These are phyloP conservation scores for Drosophila carrolli DNA, from an alignment of 1,140 invertebrate genomes.

Conservation along the genomic window DNA sequence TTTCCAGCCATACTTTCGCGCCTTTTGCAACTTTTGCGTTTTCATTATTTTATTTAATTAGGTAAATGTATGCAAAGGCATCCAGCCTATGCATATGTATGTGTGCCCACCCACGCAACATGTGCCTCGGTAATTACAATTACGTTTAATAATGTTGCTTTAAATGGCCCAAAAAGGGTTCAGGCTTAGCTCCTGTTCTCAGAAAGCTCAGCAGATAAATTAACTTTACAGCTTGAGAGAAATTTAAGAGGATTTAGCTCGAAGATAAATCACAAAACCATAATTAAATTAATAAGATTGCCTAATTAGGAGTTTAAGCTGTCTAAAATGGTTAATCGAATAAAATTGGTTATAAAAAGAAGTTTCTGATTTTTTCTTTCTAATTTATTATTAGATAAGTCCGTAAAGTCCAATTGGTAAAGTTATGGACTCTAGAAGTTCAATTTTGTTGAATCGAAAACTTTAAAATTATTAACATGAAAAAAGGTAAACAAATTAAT, in stretches of 20 bases:
- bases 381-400: too few species aligned
- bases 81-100: constrained; percentile 20
- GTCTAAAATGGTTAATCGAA: background rate
- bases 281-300: background rate
- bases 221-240: constrained; percentile 1
- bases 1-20: constrained; percentile 54
- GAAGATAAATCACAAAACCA: constrained; percentile 3
- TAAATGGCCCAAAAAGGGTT: constrained; percentile 24
- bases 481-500: too few species aligned
- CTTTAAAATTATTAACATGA: too few species aligned
- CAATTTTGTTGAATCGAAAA: too few species aligned
- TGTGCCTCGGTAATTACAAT: constrained; percentile 79
- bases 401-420: too few species aligned
- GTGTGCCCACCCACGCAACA: constrained; percentile 46
- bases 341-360: too few species aligned
- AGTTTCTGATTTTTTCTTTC: too few species aligned
- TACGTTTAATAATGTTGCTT: constrained; percentile 75
- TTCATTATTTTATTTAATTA: constrained; percentile 83
- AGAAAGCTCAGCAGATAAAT: constrained; percentile 20
- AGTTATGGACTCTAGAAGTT: too few species aligned
- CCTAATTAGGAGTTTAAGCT: background rate
- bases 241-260: background rate
- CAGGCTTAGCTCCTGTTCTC: constrained; percentile 18
- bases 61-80: constrained; percentile 79
- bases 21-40: constrained; percentile 74